Evolutionary conservation across 2,113 vertebrate species (phyloP).

Genomic region (Oncorhynchus kisutch): DNA sequence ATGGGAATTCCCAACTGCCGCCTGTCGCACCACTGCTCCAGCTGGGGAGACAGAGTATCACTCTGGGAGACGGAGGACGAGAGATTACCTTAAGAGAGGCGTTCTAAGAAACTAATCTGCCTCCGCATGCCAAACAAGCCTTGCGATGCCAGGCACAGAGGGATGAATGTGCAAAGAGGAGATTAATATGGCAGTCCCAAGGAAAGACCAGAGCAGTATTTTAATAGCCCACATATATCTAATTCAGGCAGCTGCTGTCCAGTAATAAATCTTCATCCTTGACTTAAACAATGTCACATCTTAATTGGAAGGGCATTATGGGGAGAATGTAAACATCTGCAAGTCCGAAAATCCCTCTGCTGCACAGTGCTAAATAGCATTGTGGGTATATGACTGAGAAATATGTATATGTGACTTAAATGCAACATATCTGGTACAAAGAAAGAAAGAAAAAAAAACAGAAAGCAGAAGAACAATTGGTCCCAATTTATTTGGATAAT

Average conservation of each 20-base stretch:
- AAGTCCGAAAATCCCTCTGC: too few relatives aligned
- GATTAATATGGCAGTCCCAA: constrained; percentile 59
- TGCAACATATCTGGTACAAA: too few relatives aligned
- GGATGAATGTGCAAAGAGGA: constrained; percentile 26
- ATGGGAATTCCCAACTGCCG: constrained; percentile 46
- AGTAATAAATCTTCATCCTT: constrained; percentile 58
- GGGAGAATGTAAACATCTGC: constrained; percentile 35
- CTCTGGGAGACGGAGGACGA: constrained; percentile 14
- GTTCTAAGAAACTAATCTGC: constrained; percentile 34
- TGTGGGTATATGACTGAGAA: too few relatives aligned
- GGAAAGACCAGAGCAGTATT: constrained; percentile 57
- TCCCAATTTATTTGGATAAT: too few relatives aligned
- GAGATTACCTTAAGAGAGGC: constrained; percentile 38
- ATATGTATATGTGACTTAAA: too few relatives aligned
- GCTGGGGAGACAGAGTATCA: constrained; percentile 15
- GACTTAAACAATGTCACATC: constrained; percentile 33
- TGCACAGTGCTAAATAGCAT: constrained; percentile 3
- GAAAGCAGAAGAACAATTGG: too few relatives aligned
- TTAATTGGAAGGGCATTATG: constrained; percentile 52
- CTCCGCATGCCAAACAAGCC: constrained; percentile 39
- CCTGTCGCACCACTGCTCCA: not conserved
- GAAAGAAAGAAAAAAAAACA: too few relatives aligned
- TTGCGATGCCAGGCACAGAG: constrained; percentile 32
- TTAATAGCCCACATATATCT: constrained; percentile 67
- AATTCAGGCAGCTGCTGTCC: constrained; percentile 58